Evolutionary conservation across 2,113 vertebrate genomes (phyloP).

Genomic region (Xiphophorus couchianus): DNA sequence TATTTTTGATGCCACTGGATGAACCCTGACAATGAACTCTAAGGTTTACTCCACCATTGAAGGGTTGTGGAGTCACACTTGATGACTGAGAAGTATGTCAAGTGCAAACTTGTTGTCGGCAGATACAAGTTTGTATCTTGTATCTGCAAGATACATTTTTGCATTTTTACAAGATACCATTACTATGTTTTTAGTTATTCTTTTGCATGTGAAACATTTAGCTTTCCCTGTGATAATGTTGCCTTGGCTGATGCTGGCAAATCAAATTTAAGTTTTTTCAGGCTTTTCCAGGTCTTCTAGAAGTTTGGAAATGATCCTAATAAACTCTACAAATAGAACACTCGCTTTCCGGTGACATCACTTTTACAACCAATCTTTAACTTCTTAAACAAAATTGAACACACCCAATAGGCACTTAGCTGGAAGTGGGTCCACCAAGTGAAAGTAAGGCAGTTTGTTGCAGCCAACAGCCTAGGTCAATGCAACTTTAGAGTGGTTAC

Average conservation of each 20-base stretch:
- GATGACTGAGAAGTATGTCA: background rate
- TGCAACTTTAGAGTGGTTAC: background rate
- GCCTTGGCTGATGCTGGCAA: background rate
- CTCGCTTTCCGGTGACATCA: too few relatives aligned
- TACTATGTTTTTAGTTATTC: background rate
- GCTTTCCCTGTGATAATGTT: background rate
- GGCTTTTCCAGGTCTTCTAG: too few relatives aligned
- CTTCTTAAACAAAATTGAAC: too few relatives aligned
- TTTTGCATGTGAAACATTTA: background rate
- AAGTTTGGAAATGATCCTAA: too few relatives aligned
- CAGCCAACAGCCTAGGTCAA: background rate
- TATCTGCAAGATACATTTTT: background rate
- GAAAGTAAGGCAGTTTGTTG: background rate
- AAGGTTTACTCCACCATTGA: background rate
- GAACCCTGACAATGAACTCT: background rate
- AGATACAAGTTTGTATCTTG: background rate
- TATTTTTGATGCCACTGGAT: background rate
- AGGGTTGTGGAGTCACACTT: background rate
- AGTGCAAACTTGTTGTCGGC: background rate
- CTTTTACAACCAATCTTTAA: too few relatives aligned
- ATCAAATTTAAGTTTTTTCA: background rate
- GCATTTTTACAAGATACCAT: background rate
- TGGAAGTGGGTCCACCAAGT: background rate
- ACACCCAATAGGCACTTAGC: too few relatives aligned
- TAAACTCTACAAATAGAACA: too few relatives aligned